phyloP scores from a whole-genome alignment of 2,113 vertebrate genomes.

The Psittacula cyanocephala region DNA sequence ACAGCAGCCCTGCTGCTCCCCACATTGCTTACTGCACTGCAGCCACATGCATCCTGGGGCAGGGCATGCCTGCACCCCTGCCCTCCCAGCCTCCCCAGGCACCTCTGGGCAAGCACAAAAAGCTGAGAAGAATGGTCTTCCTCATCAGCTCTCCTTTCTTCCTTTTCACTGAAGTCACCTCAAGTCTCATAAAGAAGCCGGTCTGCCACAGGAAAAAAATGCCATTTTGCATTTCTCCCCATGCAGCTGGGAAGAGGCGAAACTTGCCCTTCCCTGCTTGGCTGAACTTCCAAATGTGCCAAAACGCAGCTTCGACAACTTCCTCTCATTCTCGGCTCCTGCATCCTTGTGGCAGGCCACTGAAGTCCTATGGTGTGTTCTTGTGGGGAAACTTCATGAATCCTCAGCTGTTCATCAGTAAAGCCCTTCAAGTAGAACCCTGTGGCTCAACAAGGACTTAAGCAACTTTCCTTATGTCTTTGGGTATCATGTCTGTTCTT shows the following conservation, averaged over 20 bases:
- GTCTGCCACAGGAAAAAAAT: neutral
- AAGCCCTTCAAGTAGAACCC: neutral
- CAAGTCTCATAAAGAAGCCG: neutral
- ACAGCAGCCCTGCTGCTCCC: neutral
- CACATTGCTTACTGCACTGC: fast-evolving
- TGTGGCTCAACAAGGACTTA: neutral
- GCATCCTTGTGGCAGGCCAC: neutral
- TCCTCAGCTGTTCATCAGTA: neutral
- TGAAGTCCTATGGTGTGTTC: neutral
- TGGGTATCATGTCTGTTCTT: neutral
- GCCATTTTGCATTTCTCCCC: neutral
- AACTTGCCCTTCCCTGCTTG: neutral
- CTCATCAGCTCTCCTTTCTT: neutral
- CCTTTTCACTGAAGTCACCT: neutral
- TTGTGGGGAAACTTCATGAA: neutral
- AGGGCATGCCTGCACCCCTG: fast-evolving
- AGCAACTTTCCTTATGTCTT: neutral
- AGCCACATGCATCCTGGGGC: fast-evolving
- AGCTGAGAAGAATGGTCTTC: neutral
- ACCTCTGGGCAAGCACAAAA: fast-evolving
- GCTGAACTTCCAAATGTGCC: neutral
- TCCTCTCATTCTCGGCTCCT: neutral
- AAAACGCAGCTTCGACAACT: neutral
- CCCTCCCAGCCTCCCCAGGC: neutral
- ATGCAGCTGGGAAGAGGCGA: neutral